Evolutionary conservation across 2,113 vertebrate species (phyloP).

Genomic region (Notothenia rossii): DNA sequence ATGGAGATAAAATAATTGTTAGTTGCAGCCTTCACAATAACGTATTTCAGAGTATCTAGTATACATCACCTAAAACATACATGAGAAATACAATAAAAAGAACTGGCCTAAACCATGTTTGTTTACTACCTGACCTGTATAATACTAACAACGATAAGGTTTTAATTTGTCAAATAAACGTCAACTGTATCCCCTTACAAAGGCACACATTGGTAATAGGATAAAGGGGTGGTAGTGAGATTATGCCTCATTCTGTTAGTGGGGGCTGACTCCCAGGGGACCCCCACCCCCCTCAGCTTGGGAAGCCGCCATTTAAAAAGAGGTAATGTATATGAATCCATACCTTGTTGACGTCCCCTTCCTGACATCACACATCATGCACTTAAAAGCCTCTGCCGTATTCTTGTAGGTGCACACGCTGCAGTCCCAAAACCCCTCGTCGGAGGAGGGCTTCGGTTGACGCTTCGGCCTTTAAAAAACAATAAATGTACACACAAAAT

Average conservation of each 20-base stretch:
- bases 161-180: not conserved
- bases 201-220: constrained; percentile 3
- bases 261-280: constrained; percentile 24
- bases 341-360: constrained; percentile 99
- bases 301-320: constrained; percentile 34
- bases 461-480: constrained; percentile 93
- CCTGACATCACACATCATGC: constrained; percentile 99
- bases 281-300: constrained; percentile 3
- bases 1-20: too few relatives aligned
- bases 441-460: constrained; percentile 95
- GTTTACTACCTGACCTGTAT: not conserved
- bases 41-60: too few relatives aligned
- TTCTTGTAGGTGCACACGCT: constrained; percentile 99
- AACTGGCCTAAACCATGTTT: not conserved
- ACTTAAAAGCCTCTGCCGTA: constrained; percentile 99
- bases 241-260: constrained; percentile 20
- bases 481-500: constrained; percentile 65
- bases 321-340: constrained; percentile 69
- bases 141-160: not conserved
- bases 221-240: not conserved
- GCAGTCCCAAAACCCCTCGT: constrained; percentile 99
- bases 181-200: not conserved
- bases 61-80: too few relatives aligned
- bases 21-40: too few relatives aligned
- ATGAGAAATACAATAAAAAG: not conserved